Evolutionary conservation across 2,888 invertebrate species (phyloP).

Genomic region (Cephus runcator): DNA sequence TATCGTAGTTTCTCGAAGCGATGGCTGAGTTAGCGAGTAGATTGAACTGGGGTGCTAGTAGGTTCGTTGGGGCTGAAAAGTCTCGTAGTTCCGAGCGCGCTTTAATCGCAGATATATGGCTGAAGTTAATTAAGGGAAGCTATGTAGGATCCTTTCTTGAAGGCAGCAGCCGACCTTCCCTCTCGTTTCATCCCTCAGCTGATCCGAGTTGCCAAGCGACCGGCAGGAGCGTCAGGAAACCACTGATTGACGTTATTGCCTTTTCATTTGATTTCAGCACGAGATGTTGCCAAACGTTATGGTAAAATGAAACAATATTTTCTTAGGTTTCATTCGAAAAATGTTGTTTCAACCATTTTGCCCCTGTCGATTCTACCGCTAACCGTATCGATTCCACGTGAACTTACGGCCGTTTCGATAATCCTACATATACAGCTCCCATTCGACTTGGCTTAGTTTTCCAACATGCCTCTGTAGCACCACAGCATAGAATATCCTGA

Average conservation of each 20-base stretch:
- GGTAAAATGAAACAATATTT: background rate
- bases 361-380: background rate
- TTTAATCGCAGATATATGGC: background rate
- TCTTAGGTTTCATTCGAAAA: background rate
- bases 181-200: background rate
- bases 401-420: background rate
- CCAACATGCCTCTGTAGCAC: too few species aligned
- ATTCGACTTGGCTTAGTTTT: too few species aligned
- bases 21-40: background rate
- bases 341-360: background rate
- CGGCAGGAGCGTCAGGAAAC: background rate
- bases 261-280: slow-evolving; percentile 27
- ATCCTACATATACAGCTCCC: too few species aligned
- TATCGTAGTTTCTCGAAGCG: background rate
- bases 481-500: background rate
- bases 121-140: slow-evolving; percentile 18
- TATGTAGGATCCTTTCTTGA: background rate
- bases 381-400: background rate
- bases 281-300: background rate
- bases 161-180: background rate
- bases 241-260: slow-evolving; percentile 30
- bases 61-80: background rate
- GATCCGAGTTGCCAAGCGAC: background rate
- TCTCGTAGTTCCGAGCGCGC: background rate
- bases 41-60: background rate